Conservation (phyloP, 1,140 invertebrate genomes). For the Solen grandis region DNA sequence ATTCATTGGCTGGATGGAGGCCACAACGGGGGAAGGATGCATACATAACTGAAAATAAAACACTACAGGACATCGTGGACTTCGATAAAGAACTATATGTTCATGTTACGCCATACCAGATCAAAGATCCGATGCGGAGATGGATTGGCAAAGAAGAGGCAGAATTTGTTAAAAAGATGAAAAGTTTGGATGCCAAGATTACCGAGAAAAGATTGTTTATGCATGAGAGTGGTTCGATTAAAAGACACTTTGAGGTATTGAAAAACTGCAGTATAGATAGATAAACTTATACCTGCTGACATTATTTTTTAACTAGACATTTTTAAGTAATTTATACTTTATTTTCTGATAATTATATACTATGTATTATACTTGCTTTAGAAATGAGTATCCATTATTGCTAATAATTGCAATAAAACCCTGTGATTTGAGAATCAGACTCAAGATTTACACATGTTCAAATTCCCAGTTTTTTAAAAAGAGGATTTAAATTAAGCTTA, state of each 20-base stretch:
- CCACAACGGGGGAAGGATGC: constrained; percentile 89
- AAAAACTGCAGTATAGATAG: constrained; percentile 64
- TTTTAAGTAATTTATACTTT: background rate
- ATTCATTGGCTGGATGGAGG: constrained; percentile 95
- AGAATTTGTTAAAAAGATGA: constrained; percentile 86
- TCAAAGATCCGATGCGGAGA: constrained; percentile 86
- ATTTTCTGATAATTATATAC: constrained; percentile 12
- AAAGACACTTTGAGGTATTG: constrained; percentile 88
- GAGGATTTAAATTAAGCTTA: too few relatives aligned
- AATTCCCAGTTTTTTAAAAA: too few relatives aligned
- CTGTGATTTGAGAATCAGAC: too few relatives aligned
- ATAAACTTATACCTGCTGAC: background rate
- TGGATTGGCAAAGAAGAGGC: constrained; percentile 92
- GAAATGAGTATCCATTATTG: too few relatives aligned
- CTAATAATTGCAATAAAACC: too few relatives aligned
- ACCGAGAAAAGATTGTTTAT: constrained; percentile 86
- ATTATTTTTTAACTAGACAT: background rate
- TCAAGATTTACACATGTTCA: too few relatives aligned
- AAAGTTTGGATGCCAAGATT: constrained; percentile 85
- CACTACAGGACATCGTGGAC: constrained; percentile 86
- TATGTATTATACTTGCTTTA: constrained; percentile 24
- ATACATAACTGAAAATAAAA: constrained; percentile 89
- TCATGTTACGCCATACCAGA: constrained; percentile 93
- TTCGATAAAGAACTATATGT: constrained; percentile 83
- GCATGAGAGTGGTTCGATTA: constrained; percentile 84